Evolutionary conservation across 2,888 invertebrate genomes (phyloP).

Genomic region (Cataglyphis rosenhaueri): DNA sequence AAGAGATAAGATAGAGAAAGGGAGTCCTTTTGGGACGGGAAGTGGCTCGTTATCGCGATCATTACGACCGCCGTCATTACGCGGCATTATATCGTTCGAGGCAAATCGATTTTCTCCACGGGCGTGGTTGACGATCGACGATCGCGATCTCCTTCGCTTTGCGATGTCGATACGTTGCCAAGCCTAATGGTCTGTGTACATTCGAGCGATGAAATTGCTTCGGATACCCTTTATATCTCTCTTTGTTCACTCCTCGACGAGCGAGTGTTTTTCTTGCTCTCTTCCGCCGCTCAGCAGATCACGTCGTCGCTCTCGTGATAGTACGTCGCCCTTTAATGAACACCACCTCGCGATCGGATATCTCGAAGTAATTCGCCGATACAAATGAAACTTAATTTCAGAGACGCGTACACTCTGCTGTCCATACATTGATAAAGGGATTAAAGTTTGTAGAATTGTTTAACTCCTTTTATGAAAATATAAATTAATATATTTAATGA

Average conservation of each 20-base stretch:
- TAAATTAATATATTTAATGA: background rate
- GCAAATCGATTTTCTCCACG: slow-evolving; percentile 71
- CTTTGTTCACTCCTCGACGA: slow-evolving; percentile 42
- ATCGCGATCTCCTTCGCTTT: slow-evolving; percentile 58
- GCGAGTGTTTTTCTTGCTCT: slow-evolving; percentile 54
- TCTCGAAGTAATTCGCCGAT: background rate
- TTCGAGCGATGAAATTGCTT: slow-evolving; percentile 67
- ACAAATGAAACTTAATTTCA: slow-evolving; percentile 3
- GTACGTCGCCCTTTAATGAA: slow-evolving; percentile 49
- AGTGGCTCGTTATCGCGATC: slow-evolving; percentile 74
- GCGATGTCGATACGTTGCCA: slow-evolving; percentile 61
- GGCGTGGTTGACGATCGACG: slow-evolving; percentile 67
- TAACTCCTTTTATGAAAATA: background rate
- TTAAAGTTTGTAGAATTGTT: slow-evolving; percentile 3
- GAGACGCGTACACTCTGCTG: background rate
- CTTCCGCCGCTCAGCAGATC: slow-evolving; percentile 37
- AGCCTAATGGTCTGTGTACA: slow-evolving; percentile 54
- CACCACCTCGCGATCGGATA: slow-evolving; percentile 19
- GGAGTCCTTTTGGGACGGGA: slow-evolving; percentile 67
- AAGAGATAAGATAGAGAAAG: slow-evolving; percentile 30
- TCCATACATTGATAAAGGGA: background rate
- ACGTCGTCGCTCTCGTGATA: slow-evolving; percentile 50
- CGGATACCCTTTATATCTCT: slow-evolving; percentile 58
- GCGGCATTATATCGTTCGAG: slow-evolving; percentile 72
- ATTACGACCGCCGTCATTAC: slow-evolving; percentile 73